A percentile compares a stretch with the other conserved stretches of the same genome.
These are phyloP conservation scores for Rhabdornis inornatus DNA, from an alignment of 2,113 vertebrate species.

Conservation along the genomic window DNA sequence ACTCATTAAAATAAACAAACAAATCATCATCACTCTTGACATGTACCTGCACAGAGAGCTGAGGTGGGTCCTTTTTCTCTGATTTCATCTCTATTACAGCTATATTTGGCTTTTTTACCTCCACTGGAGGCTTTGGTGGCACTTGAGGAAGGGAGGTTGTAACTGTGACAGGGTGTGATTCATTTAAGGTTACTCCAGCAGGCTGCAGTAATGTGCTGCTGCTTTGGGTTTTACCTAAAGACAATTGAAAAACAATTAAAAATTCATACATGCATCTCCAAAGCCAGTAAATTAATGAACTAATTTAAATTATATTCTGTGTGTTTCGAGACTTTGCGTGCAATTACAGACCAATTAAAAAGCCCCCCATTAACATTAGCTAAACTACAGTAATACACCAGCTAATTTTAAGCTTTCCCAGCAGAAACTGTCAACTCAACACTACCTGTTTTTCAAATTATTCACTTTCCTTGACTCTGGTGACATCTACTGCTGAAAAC, in stretches of 20 bases:
- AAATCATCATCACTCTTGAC: not conserved
- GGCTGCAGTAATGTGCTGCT: slow-evolving; percentile 56
- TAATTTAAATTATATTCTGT: not conserved
- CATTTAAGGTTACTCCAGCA: slow-evolving; percentile 49
- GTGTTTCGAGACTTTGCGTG: not conserved
- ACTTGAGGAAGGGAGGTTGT: slow-evolving; percentile 71
- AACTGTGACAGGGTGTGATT: slow-evolving; percentile 66
- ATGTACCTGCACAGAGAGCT: slow-evolving; percentile 81
- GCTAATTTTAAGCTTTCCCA: not conserved
- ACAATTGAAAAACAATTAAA: not conserved
- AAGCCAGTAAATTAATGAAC: not conserved
- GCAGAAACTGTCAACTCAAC: not conserved
- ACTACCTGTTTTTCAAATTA: not conserved
- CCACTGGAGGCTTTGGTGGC: slow-evolving; percentile 32
- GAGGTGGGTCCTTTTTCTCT: slow-evolving; percentile 70
- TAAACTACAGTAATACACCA: not conserved
- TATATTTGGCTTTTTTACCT: slow-evolving; percentile 67
- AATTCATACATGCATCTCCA: not conserved
- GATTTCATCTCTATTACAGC: slow-evolving; percentile 75
- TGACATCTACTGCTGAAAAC: slow-evolving; percentile 41
- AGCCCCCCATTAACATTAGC: not conserved
- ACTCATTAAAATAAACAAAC: not conserved
- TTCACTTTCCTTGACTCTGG: not conserved
- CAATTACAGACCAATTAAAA: not conserved
- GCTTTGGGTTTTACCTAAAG: slow-evolving; percentile 80